These are phyloP conservation scores for Xiphorhynchus elegans DNA, from an alignment of 2,113 vertebrate genomes.

Conservation along the genomic window DNA sequence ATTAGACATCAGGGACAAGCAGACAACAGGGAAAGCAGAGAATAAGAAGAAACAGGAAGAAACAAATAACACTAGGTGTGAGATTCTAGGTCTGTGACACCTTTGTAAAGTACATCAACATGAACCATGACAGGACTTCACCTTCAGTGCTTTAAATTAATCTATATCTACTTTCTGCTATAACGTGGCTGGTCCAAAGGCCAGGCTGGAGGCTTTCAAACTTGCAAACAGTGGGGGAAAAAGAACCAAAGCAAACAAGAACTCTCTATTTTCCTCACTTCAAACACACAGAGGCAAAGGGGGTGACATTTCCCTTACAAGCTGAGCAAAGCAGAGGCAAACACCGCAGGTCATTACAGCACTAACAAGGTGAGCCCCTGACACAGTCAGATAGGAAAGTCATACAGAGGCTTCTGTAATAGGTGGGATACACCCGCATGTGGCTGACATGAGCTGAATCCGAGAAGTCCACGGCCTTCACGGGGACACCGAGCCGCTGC, in stretches of 20 bases:
- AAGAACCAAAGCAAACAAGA: not conserved
- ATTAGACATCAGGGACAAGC: not conserved
- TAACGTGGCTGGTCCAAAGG: not conserved
- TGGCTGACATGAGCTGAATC: constrained; percentile 88
- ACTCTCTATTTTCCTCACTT: not conserved
- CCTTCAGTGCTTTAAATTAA: not conserved
- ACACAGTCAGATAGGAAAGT: constrained; percentile 83
- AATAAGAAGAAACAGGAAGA: not conserved
- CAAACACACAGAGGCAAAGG: not conserved
- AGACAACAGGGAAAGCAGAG: not conserved
- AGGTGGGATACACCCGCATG: constrained; percentile 83
- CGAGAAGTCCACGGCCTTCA: constrained; percentile 85
- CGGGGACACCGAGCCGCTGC: constrained; percentile 72
- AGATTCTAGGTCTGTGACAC: not conserved
- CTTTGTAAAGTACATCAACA: not conserved
- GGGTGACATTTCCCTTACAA: not conserved
- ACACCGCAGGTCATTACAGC: not conserved
- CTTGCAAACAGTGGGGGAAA: accelerated
- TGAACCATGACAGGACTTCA: not conserved
- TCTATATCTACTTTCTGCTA: not conserved
- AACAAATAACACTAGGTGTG: not conserved
- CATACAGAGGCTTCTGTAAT: constrained; percentile 82
- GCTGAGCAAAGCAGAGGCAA: not conserved
- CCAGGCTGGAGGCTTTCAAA: not conserved
- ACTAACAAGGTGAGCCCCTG: not conserved